Evolutionary conservation across 2,888 invertebrate species (phyloP).

Genomic region (Coelogynopora nodosa): DNA sequence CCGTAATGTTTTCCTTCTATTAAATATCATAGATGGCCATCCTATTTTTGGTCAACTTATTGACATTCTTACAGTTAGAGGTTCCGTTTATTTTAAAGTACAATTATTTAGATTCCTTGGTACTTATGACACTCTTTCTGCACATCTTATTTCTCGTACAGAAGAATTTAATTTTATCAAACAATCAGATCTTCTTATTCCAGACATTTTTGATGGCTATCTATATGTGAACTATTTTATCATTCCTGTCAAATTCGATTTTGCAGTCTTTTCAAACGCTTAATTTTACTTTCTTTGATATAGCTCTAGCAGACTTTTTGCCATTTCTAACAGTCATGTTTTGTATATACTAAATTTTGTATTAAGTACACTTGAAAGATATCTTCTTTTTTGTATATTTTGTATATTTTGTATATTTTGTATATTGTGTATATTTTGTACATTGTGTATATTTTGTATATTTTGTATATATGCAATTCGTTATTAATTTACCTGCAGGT

Average conservation of each 20-base stretch:
- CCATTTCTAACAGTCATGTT: background rate
- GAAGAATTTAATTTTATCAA: conserved; percentile 4
- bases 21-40: conserved; percentile 17
- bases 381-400: too few relatives aligned
- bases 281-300: conserved; percentile 1
- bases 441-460: too few relatives aligned
- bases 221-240: background rate
- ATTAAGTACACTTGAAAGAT: too few relatives aligned
- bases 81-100: background rate
- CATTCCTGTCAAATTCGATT: background rate
- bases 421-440: too few relatives aligned
- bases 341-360: too few relatives aligned
- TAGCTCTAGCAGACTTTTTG: background rate
- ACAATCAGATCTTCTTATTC: background rate
- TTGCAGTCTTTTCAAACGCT: background rate
- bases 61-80: conserved; percentile 4
- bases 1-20: conserved; percentile 19
- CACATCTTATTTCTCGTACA: background rate
- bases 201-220: conserved; percentile 9
- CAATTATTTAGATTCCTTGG: conserved; percentile 22
- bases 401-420: too few relatives aligned
- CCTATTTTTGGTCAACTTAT: conserved; percentile 18
- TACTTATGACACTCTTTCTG: background rate
- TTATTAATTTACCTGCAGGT: background rate
- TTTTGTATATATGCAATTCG: background rate